These are phyloP conservation scores for Apogon hyalosoma DNA, from an alignment of 2,797 vertebrate species.

Conservation along the genomic window DNA sequence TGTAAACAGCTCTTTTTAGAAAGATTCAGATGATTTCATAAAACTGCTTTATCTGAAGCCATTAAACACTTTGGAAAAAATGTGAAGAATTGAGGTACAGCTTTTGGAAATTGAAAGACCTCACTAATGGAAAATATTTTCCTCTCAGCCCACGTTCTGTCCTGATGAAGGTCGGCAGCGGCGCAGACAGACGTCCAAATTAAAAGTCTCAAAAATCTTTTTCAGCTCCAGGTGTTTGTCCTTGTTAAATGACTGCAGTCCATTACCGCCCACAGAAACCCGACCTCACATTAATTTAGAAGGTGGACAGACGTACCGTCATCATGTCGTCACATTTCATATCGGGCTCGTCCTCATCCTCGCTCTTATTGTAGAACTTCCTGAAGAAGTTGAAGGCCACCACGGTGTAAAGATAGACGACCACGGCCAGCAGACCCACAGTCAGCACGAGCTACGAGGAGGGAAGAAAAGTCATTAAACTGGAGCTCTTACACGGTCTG, in stretches of 20 bases:
- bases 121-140: constrained; percentile 13
- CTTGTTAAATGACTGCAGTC: neutral
- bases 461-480: neutral
- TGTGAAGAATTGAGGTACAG: neutral
- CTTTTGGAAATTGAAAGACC: neutral
- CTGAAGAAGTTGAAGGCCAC: constrained; percentile 99
- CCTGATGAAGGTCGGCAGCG: constrained; percentile 17
- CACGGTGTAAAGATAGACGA: constrained; percentile 98
- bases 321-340: constrained; percentile 99
- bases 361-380: constrained; percentile 99
- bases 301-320: constrained; percentile 85
- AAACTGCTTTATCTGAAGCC: neutral
- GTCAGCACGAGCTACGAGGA: constrained; percentile 90
- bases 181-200: neutral
- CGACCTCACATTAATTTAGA: neutral
- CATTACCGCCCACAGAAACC: neutral
- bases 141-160: neutral
- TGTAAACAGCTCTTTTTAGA: neutral
- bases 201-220: constrained; percentile 18
- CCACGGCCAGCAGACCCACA: constrained; percentile 97
- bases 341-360: constrained; percentile 95
- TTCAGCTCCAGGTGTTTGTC: constrained; percentile 10
- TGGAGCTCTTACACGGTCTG: neutral
- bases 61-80: neutral
- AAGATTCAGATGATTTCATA: neutral